Evolutionary conservation across 92 coral and sea anemone genomes (phyloP), one percentile per base, ranked within the genome.

Genomic region (Zoanthus solanderi): DNA sequence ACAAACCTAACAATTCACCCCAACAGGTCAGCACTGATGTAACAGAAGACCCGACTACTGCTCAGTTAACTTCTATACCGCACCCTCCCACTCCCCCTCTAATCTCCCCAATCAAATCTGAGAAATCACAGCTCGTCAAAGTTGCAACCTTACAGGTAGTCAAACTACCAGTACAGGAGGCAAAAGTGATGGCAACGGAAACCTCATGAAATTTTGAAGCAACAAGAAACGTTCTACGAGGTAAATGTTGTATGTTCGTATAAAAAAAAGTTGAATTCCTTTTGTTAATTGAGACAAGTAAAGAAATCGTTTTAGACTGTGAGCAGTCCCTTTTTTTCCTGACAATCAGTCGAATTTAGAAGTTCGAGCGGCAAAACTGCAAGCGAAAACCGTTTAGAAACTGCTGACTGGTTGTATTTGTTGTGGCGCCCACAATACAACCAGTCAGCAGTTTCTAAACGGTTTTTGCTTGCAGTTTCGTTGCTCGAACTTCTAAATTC

Each of bases 161-260:
- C 75, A 69, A 69, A 30, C 75, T 69, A 30, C 75, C 45, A 30
- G 75, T 69, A 34, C 75, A 69, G 17, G 12, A 69, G 75, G 75
- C 75, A 13, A 69, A 69, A 15, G 12, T 7, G 46, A 34, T 69
- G 75, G 75, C 11, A 69, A 69, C 75, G 12, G 5, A 2, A 9
- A 32, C 46, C 4, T 30, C 1, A 30, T 30, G 17, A 30, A 44
- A 31, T 11, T 31, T 30, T 30, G 16, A 69, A 69, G 46, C 75
- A 30, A 69, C 4, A 9, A 6, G 14, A 30, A 11, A 12, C 31
- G 6, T 31, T 69, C 10, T 31, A 32, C 34, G 31, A 63, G 9
- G 30, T 63, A 63, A 18, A 63, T 13, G 17, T 17, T 17, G 6
- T 16, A 7, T 63, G 69, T 18, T 18, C 69, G 7, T 63, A 13